Conservation (phyloP, 2,113 vertebrate species). For the Myotis davidii region DNA sequence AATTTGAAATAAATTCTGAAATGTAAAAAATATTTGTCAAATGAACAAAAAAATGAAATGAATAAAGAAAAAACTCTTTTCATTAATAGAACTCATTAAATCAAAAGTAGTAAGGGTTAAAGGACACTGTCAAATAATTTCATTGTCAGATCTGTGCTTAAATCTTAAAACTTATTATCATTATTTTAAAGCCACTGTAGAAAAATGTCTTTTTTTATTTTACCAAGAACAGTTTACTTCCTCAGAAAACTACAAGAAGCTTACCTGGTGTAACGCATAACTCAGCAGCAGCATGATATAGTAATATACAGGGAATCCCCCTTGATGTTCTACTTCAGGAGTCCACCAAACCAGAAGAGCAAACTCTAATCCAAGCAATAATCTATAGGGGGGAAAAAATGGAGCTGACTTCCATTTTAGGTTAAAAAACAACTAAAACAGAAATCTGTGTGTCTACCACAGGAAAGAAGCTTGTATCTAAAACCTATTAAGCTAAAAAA, state of each 20-base stretch:
- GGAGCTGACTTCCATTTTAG: not conserved
- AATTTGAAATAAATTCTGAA: slow-evolving; percentile 26
- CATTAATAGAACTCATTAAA: not conserved
- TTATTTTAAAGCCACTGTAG: slow-evolving; percentile 31
- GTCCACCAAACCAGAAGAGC: slow-evolving; percentile 98
- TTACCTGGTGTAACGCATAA: slow-evolving; percentile 97
- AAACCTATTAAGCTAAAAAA: not conserved
- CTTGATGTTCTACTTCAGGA: slow-evolving; percentile 91
- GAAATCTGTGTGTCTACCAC: not conserved
- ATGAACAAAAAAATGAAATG: not conserved
- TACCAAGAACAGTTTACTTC: not conserved
- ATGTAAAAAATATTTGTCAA: not conserved
- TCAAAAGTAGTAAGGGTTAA: slow-evolving; percentile 21
- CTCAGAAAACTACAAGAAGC: not conserved
- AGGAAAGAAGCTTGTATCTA: not conserved
- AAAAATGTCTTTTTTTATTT: not conserved
- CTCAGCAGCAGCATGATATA: slow-evolving; percentile 92
- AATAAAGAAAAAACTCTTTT: not conserved
- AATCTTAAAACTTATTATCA: slow-evolving; percentile 37
- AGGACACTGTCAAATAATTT: not conserved
- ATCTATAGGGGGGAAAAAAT: slow-evolving; percentile 82
- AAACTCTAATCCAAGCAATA: slow-evolving; percentile 94
- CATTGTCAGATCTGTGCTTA: not conserved
- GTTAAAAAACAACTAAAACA: slow-evolving; percentile 8
- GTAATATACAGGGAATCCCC: slow-evolving; percentile 95